Evolutionary conservation across 2,797 vertebrate species (phyloP), one percentile per base, ranked within the genome.

Genomic region (Microcaecilia unicolor): DNA sequence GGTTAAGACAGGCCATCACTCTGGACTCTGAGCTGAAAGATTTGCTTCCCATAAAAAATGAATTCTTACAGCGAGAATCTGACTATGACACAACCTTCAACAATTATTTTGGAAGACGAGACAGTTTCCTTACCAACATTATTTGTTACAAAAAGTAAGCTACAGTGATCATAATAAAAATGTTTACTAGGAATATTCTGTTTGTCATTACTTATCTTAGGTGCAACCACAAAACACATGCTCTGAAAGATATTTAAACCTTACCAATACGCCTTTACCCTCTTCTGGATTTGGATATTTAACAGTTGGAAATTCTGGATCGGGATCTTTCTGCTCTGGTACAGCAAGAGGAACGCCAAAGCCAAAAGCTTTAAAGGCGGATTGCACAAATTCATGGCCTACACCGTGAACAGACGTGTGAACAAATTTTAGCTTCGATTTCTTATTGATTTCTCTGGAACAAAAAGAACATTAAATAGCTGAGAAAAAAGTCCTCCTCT

Each of bases 201-300:
- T n/a, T n/a, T n/a, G n/a, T n/a, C n/a, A n/a, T n/a, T n/a, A n/a
- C n/a, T n/a, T n/a, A n/a, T n/a, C n/a, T n/a, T n/a, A n/a, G n/a
- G n/a, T n/a, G n/a, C n/a, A n/a, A n/a, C n/a, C n/a, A n/a, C n/a
- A n/a, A n/a, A n/a, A n/a, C n/a, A n/a, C n/a, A n/a, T n/a, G n/a
- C n/a, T n/a, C n/a, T n/a, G n/a, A n/a, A n/a, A 55, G 6, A 8
- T 37, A 25, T 30, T 10, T 6, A 17, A 4, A 28, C 19, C 51
- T 63, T 84, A 98, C 96, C 89, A 98, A 72, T 37, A 98, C 95
- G 41, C 91, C 93, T 63, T 95, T 81, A 29, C 96, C 96, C 71
- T 99, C 96, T 64, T 99, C 96, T 2, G 96, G 96, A 57, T 98
- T 99, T 2, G 96, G 96, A 58, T 96, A 97, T 61, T 89, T 92